A percentile compares a stretch with the other conserved stretches of the same genome.
Evolutionary conservation across 2,113 vertebrate genomes (phyloP).

Genomic region (Osmerus eperlanus): DNA sequence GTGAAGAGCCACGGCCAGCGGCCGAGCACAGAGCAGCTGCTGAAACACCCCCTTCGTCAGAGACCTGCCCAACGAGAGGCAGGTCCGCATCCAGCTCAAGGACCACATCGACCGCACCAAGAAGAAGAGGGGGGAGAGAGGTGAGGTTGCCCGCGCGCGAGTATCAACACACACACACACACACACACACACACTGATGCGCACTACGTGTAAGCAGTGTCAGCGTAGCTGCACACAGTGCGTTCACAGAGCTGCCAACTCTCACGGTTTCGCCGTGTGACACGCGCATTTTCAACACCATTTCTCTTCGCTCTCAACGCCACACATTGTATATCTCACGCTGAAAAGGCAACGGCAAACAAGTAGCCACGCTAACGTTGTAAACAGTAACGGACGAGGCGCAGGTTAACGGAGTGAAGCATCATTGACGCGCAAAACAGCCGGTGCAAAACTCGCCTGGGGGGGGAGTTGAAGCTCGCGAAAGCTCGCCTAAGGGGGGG

Average conservation of each 20-base stretch:
- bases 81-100: slow-evolving; percentile 96
- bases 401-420: too few relatives aligned
- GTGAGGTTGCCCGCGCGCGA: slow-evolving; percentile 31
- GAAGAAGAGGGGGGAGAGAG: slow-evolving; percentile 71
- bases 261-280: rapidly evolving
- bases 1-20: slow-evolving; percentile 91
- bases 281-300: rapidly evolving
- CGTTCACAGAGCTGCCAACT: too few relatives aligned
- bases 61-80: slow-evolving; percentile 89
- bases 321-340: too few relatives aligned
- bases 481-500: too few relatives aligned
- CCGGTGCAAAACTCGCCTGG: too few relatives aligned
- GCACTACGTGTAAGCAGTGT: slow-evolving; percentile 16
- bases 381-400: too few relatives aligned
- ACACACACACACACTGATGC: slow-evolving; percentile 1
- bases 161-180: not conserved
- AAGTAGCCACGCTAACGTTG: too few relatives aligned
- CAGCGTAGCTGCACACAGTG: too few relatives aligned
- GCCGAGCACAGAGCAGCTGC: slow-evolving; percentile 87
- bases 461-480: too few relatives aligned
- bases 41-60: slow-evolving; percentile 92
- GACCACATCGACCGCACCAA: slow-evolving; percentile 82
- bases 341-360: too few relatives aligned
- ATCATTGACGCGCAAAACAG: too few relatives aligned
- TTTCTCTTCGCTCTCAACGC: too few relatives aligned